Conservation (phyloP, 2,113 vertebrate genomes). For the Axis porcinus region DNA sequence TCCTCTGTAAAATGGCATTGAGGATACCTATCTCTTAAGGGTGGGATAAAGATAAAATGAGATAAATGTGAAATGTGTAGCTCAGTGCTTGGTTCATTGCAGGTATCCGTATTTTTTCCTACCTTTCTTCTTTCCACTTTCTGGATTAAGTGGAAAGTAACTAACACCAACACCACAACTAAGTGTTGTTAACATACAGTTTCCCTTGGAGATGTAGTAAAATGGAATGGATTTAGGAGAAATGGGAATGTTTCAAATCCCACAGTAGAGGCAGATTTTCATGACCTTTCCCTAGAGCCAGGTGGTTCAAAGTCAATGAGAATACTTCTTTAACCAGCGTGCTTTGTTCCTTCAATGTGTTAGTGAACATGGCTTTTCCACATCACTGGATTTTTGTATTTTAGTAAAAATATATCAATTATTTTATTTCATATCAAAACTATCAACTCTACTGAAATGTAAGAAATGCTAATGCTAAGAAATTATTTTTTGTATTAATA, state of each 20-base stretch:
- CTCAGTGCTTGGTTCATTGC: background rate
- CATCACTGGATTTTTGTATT: background rate
- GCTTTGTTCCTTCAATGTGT: background rate
- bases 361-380: background rate
- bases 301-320: background rate
- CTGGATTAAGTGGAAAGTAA: background rate
- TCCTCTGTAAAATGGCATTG: background rate
- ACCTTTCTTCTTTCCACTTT: background rate
- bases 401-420: background rate
- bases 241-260: background rate
- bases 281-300: background rate
- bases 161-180: background rate
- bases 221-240: background rate
- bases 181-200: background rate
- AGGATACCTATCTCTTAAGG: background rate
- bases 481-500: background rate
- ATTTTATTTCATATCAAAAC: constrained; percentile 1
- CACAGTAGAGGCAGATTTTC: background rate
- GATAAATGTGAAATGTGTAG: background rate
- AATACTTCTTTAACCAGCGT: background rate
- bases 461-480: background rate
- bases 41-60: background rate
- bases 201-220: background rate
- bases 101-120: background rate
- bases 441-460: background rate